These are phyloP conservation scores for Salvelinus fontinalis DNA, from an alignment of 2,113 vertebrate species.

Conservation along the genomic window DNA sequence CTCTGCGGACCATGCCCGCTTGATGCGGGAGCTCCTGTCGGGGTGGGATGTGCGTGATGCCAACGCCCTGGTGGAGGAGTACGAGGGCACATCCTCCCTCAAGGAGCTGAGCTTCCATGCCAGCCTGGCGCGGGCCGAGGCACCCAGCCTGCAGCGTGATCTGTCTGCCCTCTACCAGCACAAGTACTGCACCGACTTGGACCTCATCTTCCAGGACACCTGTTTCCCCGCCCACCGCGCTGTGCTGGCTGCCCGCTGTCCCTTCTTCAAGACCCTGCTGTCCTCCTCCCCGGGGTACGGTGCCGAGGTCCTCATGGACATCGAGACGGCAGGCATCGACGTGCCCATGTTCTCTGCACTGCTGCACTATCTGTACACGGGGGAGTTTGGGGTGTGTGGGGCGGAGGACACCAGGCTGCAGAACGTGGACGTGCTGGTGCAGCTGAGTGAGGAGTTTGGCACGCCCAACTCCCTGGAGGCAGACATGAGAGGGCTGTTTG, in stretches of 20 bases:
- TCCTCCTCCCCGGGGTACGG: slow-evolving; percentile 93
- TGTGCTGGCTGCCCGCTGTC: slow-evolving; percentile 91
- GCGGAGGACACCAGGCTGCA: slow-evolving; percentile 92
- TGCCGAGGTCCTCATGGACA: slow-evolving; percentile 95
- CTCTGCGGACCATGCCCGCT: slow-evolving; percentile 96
- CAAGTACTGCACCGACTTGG: slow-evolving; percentile 98
- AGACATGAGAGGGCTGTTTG: slow-evolving; percentile 92
- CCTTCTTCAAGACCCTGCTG: slow-evolving; percentile 94
- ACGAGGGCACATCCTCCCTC: slow-evolving; percentile 94
- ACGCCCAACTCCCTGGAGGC: slow-evolving; percentile 95
- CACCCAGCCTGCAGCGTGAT: slow-evolving; percentile 88
- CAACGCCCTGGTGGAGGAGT: slow-evolving; percentile 95
- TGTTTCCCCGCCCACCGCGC: slow-evolving; percentile 98
- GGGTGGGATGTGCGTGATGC: slow-evolving; percentile 96
- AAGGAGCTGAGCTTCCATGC: slow-evolving; percentile 97
- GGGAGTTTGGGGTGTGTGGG: slow-evolving; percentile 83
- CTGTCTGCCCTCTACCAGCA: slow-evolving; percentile 97
- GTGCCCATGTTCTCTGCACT: slow-evolving; percentile 97
- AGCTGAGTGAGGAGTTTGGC: slow-evolving; percentile 97
- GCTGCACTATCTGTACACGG: slow-evolving; percentile 95
- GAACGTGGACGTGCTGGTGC: slow-evolving; percentile 92
- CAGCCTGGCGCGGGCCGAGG: slow-evolving; percentile 90
- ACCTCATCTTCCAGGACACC: slow-evolving; percentile 95
- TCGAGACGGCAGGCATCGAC: slow-evolving; percentile 93
- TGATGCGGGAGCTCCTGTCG: slow-evolving; percentile 95